These are phyloP conservation scores for Sciaenops ocellatus DNA, from an alignment of 2,797 vertebrate species.

Conservation along the genomic window DNA sequence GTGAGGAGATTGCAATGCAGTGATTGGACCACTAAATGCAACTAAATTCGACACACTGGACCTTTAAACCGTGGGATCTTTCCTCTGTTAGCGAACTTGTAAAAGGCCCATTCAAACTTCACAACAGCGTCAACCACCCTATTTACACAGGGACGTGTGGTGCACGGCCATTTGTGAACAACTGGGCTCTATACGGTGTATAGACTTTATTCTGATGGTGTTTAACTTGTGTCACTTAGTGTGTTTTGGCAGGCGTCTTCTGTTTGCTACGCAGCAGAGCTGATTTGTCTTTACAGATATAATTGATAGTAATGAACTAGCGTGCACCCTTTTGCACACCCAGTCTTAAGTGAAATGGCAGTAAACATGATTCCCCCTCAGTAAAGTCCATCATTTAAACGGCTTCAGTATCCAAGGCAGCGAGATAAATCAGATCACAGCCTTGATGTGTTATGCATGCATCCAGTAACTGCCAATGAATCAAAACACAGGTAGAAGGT, in stretches of 20 bases:
- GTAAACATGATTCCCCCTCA: slow-evolving; percentile 55
- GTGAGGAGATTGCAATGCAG: no score
- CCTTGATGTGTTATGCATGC: slow-evolving; percentile 81
- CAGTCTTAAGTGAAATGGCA: slow-evolving; percentile 62
- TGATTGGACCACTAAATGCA: no score
- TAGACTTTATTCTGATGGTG: slow-evolving; percentile 24
- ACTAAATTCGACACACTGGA: no score
- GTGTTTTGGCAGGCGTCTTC: slow-evolving; percentile 43
- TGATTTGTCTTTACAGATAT: slow-evolving; percentile 55
- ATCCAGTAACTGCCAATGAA: slow-evolving; percentile 80
- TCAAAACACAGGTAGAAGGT: slow-evolving; percentile 86
- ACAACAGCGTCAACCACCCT: background rate
- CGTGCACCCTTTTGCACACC: slow-evolving; percentile 47
- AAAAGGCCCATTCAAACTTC: background rate
- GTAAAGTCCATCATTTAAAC: slow-evolving; percentile 80
- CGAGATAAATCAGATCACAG: slow-evolving; percentile 80
- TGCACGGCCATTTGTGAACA: background rate
- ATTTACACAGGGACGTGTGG: background rate
- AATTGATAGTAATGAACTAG: slow-evolving; percentile 72
- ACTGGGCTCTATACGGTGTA: background rate
- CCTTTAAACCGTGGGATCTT: no score
- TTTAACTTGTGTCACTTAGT: slow-evolving; percentile 35
- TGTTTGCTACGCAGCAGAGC: slow-evolving; percentile 33
- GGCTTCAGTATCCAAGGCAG: slow-evolving; percentile 69
- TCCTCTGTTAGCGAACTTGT: background rate